Percentiles rank a stretch among this genome's conserved stretches.
These are phyloP conservation scores for Crenuchus spilurus DNA, from an alignment of 2,797 vertebrate genomes.

Conservation along the genomic window DNA sequence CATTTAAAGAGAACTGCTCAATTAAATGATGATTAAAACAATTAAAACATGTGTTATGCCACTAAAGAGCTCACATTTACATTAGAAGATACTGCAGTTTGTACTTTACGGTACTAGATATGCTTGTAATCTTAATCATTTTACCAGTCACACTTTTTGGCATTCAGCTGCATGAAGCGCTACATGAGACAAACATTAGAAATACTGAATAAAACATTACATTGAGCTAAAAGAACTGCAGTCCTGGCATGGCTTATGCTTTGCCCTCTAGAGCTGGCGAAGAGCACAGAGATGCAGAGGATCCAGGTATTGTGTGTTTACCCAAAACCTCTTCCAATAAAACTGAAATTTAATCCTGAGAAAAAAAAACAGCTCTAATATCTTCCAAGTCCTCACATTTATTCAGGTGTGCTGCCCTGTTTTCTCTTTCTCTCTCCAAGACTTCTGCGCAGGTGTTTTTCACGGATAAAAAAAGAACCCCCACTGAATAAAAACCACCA, in stretches of 20 bases:
- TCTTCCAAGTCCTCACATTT: neutral
- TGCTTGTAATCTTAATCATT: too few species aligned
- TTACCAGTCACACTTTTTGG: neutral
- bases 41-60: too few species aligned
- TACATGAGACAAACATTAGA: neutral
- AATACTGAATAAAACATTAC: slow-evolving; percentile 23
- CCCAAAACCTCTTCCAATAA: slow-evolving; percentile 13
- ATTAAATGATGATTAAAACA: too few species aligned
- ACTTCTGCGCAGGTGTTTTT: neutral
- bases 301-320: neutral
- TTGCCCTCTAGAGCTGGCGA: slow-evolving; percentile 2
- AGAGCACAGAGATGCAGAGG: neutral
- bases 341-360: neutral
- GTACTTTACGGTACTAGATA: too few species aligned
- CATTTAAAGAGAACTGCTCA: too few species aligned
- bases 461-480: neutral
- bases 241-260: neutral
- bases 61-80: neutral
- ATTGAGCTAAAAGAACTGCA: neutral
- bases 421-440: neutral
- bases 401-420: neutral
- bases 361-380: neutral
- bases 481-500: neutral
- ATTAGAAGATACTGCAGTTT: too few species aligned
- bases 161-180: neutral